These are phyloP conservation scores for Dexiosoma caninum DNA, from an alignment of 2,888 invertebrate genomes.

Conservation along the genomic window DNA sequence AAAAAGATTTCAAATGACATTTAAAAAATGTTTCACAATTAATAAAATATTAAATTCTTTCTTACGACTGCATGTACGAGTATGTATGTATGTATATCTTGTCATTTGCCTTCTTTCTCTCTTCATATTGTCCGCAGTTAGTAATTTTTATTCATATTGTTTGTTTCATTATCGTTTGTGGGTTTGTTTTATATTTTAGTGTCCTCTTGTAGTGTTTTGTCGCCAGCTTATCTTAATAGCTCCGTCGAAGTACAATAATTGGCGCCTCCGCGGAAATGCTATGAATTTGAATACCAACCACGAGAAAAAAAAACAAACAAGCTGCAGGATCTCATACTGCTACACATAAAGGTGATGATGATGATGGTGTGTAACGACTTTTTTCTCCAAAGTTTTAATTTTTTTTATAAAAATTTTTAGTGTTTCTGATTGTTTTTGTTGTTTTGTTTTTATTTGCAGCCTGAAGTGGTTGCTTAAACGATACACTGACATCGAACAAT, in stretches of 20 bases:
- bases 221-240: conserved; percentile 71
- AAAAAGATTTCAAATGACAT: conserved; percentile 2
- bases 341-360: not conserved
- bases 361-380: not conserved
- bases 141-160: conserved; percentile 14
- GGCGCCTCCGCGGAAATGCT: conserved; percentile 67
- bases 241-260: conserved; percentile 70
- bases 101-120: not conserved
- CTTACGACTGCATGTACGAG: not conserved
- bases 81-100: too few relatives aligned
- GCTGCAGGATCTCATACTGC: not conserved
- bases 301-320: not conserved
- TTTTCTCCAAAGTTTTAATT: not conserved
- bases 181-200: conserved; percentile 14
- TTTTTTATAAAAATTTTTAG: conserved; percentile 14
- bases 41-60: conserved; percentile 56
- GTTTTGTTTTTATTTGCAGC: not conserved
- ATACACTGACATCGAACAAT: conserved; percentile 61
- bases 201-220: conserved; percentile 61
- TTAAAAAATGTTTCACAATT: conserved; percentile 57
- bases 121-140: not conserved
- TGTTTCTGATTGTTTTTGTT: conserved; percentile 18
- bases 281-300: conserved; percentile 21
- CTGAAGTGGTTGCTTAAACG: conserved; percentile 60
- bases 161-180: conserved; percentile 18